Evolutionary conservation across 2,113 vertebrate species (phyloP).

Genomic region (Phaetusa simplex): DNA sequence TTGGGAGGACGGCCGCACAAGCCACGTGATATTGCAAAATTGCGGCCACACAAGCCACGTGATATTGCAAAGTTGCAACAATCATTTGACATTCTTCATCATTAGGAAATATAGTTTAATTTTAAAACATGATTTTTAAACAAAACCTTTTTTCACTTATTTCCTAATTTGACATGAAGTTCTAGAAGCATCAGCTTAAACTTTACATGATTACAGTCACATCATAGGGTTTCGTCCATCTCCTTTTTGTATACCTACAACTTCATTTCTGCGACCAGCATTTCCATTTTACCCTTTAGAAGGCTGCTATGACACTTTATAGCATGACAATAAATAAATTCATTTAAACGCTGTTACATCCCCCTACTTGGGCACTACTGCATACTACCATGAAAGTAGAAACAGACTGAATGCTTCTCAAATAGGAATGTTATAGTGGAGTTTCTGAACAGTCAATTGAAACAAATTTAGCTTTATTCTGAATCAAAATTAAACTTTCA

Average conservation of each 20-base stretch:
- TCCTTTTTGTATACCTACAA: not conserved
- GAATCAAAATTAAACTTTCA: not conserved
- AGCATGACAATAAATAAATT: not conserved
- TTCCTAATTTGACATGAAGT: not conserved
- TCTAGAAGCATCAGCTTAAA: not conserved
- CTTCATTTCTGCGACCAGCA: not conserved
- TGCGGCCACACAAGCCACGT: not conserved
- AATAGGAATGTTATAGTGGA: not conserved
- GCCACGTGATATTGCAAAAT: fast-evolving
- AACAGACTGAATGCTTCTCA: not conserved
- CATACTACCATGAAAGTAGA: not conserved
- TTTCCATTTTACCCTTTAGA: not conserved
- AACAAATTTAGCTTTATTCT: conserved; percentile 14
- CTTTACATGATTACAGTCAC: not conserved
- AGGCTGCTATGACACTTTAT: not conserved
- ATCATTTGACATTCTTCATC: not conserved
- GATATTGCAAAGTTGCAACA: not conserved
- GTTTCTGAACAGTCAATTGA: not conserved
- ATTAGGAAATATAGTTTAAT: not conserved
- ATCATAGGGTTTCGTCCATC: not conserved
- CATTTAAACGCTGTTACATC: not conserved
- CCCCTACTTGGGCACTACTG: not conserved
- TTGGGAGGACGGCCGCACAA: not conserved
- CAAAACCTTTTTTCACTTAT: not conserved
- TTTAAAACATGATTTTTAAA: not conserved